Conservation (phyloP, 35 echinoderm and acorn worm genomes). For the Ophioderma brevispina region DNA sequence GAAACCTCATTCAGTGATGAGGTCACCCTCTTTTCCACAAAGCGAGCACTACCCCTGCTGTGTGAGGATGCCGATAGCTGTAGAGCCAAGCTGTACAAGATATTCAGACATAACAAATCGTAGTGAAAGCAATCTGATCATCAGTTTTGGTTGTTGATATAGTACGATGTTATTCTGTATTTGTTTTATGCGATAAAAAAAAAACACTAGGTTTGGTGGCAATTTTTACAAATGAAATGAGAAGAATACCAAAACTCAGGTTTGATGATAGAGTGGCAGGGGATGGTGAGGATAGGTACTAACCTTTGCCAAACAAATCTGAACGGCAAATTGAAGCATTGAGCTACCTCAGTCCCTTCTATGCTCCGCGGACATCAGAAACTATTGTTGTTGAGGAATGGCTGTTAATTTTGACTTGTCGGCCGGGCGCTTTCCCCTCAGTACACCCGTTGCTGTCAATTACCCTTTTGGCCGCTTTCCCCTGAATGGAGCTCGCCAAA, state of each 20-base stretch:
- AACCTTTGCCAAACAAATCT: no score
- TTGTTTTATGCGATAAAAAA: not conserved
- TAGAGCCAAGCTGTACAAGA: constrained; percentile 86
- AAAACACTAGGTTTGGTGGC: not conserved
- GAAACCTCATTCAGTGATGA: constrained; percentile 89
- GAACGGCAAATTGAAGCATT: no score
- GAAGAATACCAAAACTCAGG: not conserved
- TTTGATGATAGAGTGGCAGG: not conserved
- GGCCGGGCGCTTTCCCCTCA: no score
- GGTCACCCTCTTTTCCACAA: constrained; percentile 88
- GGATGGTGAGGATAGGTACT: no score
- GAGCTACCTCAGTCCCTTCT: no score
- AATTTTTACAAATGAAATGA: not conserved
- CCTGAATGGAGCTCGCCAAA: no score
- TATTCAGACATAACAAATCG: not conserved
- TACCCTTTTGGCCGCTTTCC: no score
- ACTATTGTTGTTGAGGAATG: no score
- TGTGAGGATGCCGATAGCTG: constrained; percentile 94
- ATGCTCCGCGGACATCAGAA: no score
- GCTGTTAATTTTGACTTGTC: no score
- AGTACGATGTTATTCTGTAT: not conserved
- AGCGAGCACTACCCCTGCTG: constrained; percentile 83
- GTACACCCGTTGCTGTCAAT: no score
- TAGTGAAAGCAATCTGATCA: not conserved
- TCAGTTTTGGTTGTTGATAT: not conserved